phyloP scores from a whole-genome alignment of 2,888 invertebrate genomes.

The Anthophora plumipes region DNA sequence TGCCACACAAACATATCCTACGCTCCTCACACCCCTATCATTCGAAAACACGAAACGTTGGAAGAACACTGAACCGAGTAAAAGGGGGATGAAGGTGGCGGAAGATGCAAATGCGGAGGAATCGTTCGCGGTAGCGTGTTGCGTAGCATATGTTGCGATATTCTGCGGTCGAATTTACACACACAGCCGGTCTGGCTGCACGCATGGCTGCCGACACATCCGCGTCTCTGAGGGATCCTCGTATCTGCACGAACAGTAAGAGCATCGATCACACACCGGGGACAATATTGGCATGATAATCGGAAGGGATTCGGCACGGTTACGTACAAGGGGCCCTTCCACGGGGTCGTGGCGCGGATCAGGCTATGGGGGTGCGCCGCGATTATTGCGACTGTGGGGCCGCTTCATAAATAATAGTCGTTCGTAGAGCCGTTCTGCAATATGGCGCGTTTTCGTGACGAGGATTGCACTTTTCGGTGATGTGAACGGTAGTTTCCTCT shows the following conservation, averaged over 20 bases:
- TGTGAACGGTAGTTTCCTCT: neutral
- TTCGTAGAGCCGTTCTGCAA: constrained; percentile 44
- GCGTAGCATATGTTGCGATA: constrained; percentile 66
- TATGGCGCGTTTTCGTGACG: constrained; percentile 38
- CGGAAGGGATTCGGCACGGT: constrained; percentile 77
- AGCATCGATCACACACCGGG: constrained; percentile 79
- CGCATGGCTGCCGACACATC: constrained; percentile 45
- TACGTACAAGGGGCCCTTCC: constrained; percentile 51
- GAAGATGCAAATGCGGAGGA: constrained; percentile 62
- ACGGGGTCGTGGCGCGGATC: constrained; percentile 49
- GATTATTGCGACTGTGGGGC: constrained; percentile 58
- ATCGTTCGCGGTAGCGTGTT: constrained; percentile 54
- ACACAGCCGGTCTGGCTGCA: constrained; percentile 5
- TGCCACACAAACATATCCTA: no score
- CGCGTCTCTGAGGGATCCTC: constrained; percentile 66
- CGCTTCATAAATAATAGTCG: constrained; percentile 60
- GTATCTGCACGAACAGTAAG: constrained; percentile 72
- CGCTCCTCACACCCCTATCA: neutral
- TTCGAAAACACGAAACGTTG: neutral
- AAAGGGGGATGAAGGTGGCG: no score
- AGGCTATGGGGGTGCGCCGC: constrained; percentile 40
- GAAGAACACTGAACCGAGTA: no score
- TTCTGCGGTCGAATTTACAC: constrained; percentile 68
- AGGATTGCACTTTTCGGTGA: constrained; percentile 28
- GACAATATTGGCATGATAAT: constrained; percentile 82